Conservation (phyloP, 2,888 invertebrate genomes). For the Drosophila mulleri region DNA sequence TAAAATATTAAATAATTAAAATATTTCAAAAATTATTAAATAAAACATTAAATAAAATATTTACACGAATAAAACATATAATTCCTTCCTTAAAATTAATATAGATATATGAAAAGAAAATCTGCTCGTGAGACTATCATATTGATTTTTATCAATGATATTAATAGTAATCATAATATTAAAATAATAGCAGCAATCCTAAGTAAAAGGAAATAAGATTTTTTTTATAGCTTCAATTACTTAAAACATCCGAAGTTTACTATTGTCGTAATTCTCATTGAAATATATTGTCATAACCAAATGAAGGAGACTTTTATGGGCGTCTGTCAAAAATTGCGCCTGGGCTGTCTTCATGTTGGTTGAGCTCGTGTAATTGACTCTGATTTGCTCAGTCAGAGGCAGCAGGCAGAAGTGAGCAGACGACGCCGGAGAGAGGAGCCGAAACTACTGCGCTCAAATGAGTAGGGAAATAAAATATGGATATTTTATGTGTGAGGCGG, state of each 20-base stretch:
- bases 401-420: conserved; percentile 39
- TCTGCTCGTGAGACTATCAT: too few species aligned
- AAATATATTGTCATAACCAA: neutral
- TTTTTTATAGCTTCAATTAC: neutral
- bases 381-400: conserved; percentile 42
- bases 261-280: neutral
- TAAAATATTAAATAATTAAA: too few species aligned
- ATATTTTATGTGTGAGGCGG: conserved; percentile 60
- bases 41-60: too few species aligned
- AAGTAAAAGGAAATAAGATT: too few species aligned
- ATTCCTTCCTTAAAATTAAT: too few species aligned
- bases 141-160: too few species aligned
- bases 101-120: too few species aligned
- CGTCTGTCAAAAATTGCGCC: conserved; percentile 28
- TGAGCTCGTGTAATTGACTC: conserved; percentile 40
- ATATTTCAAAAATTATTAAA: too few species aligned
- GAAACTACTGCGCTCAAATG: neutral
- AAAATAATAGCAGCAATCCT: too few species aligned
- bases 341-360: conserved; percentile 37
- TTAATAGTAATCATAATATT: too few species aligned
- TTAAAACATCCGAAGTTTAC: neutral
- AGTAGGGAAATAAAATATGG: conserved; percentile 41
- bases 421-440: conserved; percentile 12
- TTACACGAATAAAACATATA: too few species aligned
- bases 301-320: neutral